Conservation (phyloP, 2,888 invertebrate genomes). For the Drosophila vallismaia region DNA sequence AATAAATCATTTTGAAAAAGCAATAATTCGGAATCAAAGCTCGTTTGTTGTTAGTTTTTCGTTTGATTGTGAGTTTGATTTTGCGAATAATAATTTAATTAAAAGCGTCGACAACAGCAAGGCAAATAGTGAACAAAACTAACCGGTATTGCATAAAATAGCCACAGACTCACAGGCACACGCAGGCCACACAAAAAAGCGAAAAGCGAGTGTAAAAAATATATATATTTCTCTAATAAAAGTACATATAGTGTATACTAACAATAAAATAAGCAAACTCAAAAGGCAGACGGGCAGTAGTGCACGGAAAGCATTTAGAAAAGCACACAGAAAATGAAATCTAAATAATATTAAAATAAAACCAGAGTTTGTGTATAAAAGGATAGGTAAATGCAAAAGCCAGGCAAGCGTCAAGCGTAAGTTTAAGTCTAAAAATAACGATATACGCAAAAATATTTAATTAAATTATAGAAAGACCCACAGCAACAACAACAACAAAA, state of each 20-base stretch:
- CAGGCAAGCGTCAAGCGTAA: constrained; percentile 29
- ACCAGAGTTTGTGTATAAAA: constrained; percentile 32
- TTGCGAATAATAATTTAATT: constrained; percentile 50
- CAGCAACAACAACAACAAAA: constrained; percentile 57
- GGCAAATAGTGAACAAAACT: constrained; percentile 47
- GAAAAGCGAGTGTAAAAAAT: constrained; percentile 31
- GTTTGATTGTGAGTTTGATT: constrained; percentile 31
- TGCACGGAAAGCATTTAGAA: constrained; percentile 48
- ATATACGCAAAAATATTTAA: constrained; percentile 58
- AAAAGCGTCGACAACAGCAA: constrained; percentile 30
- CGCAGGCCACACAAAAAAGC: constrained; percentile 13
- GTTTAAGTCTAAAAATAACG: constrained; percentile 41
- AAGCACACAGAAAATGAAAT: constrained; percentile 31
- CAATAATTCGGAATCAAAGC: constrained; percentile 45
- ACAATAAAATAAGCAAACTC: constrained; percentile 56
- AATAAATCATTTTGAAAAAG: constrained; percentile 36
- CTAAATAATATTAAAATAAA: constrained; percentile 32
- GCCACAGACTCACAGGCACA: constrained; percentile 14
- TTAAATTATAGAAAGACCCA: constrained; percentile 47
- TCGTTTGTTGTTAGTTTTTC: constrained; percentile 33
- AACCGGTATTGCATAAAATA: constrained; percentile 35
- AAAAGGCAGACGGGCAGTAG: constrained; percentile 50
- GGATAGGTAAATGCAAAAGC: constrained; percentile 10
- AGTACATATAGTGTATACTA: constrained; percentile 17
- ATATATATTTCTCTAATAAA: constrained; percentile 25